Evolutionary conservation across 2,797 vertebrate genomes (phyloP), one percentile per base, ranked within the genome.

Genomic region (Rhabdomys pumilio): DNA sequence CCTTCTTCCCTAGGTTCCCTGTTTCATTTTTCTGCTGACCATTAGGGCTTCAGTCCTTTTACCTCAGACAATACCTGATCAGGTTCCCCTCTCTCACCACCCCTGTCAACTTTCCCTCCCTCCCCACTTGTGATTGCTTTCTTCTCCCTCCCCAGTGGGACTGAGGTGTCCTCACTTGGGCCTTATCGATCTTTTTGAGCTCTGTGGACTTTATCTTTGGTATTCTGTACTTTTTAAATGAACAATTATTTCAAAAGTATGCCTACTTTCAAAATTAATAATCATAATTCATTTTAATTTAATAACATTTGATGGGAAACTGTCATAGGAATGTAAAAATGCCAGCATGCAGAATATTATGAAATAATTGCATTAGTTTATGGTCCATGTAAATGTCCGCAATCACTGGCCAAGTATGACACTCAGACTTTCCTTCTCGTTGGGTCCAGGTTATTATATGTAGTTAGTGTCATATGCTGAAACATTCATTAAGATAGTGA

Each of bases 211-310:
- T 50, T 50, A 50, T 50, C 10, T 11, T 50, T 50, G 50, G 50
- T 50, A 50, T 50, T 50, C 50, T 50, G 50, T 50, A 50, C 50
- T 24, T 61, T 38, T 8, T 95, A 22, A 87, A 38, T 50, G 72
- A 57, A 44, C 15, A 44, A 24, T 5, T 85, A 88, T 83, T 96
- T 91, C 38, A 65, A n/a, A 13, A 63, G 65, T 95, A 95, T 95
- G 87, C 93, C 38, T 97, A 50, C 50, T 38, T 98, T 1, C 80
- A 22, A 88, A 79, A 73, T 90, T 89, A 96, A 92, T 97, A 29
- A 91, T 96, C 79, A 79, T 95, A 93, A 96, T 93, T 95, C 59
- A 93, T 91, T 95, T 59, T 87, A 87, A 94, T 91, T 95, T 57
- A 88, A 79, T 93, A 89, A 75, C 29, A 89, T 90, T 92, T 96